Evolutionary conservation across 2,797 vertebrate species (phyloP).

Genomic region (Enteromius treurensis): DNA sequence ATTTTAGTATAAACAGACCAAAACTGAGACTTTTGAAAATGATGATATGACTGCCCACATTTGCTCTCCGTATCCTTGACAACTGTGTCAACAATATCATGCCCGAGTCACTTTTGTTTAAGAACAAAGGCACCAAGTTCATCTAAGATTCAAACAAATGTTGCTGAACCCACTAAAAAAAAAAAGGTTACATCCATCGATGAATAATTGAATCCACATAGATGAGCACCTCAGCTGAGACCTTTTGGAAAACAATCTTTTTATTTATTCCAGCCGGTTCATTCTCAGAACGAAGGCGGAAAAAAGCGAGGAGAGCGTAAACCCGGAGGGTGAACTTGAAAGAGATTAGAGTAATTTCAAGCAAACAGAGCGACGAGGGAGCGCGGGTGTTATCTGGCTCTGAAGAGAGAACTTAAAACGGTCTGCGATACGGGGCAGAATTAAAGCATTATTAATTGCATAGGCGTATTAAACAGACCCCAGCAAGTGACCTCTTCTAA

Average conservation of each 20-base stretch:
- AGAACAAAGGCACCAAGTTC: constrained; percentile 47
- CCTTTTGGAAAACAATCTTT: constrained; percentile 70
- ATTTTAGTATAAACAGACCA: no score
- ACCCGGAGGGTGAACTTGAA: constrained; percentile 74
- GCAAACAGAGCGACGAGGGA: constrained; percentile 68
- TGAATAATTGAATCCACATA: constrained; percentile 75
- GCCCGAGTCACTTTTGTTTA: constrained; percentile 45
- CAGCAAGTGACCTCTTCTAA: constrained; percentile 81
- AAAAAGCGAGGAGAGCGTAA: constrained; percentile 34
- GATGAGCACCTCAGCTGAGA: constrained; percentile 62
- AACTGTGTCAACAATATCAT: no score
- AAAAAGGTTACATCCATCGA: constrained; percentile 57
- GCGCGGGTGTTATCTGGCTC: constrained; percentile 72
- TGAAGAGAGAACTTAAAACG: constrained; percentile 77
- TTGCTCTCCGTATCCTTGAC: no score
- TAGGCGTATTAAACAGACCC: constrained; percentile 83
- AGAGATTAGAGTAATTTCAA: constrained; percentile 77
- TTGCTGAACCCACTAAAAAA: constrained; percentile 17
- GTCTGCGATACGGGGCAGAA: constrained; percentile 72
- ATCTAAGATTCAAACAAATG: not conserved
- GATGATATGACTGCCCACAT: no score
- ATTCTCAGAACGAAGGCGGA: constrained; percentile 69
- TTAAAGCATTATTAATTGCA: constrained; percentile 82
- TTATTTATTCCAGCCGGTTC: constrained; percentile 76
- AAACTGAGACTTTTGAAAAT: no score